Conservation (phyloP, 1,140 invertebrate genomes). For the Bombus turneri region DNA sequence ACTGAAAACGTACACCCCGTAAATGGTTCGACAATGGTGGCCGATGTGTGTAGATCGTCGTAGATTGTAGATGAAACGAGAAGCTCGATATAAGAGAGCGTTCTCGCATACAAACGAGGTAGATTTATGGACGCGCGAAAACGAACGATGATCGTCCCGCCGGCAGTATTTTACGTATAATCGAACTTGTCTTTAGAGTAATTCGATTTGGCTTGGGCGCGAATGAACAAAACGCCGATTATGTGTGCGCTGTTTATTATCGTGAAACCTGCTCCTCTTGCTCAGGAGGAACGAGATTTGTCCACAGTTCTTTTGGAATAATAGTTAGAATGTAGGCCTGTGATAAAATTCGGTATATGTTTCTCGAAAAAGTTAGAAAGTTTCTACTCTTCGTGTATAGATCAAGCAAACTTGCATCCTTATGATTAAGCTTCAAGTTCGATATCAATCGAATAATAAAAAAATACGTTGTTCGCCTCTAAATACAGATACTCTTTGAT, state of each 20-base stretch:
- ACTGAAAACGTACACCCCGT: background rate
- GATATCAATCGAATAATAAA: too few relatives aligned
- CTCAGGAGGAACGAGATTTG: background rate
- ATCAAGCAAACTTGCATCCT: too few relatives aligned
- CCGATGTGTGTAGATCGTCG: background rate
- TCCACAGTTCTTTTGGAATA: background rate
- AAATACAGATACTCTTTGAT: too few relatives aligned
- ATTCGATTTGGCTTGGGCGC: constrained; percentile 19
- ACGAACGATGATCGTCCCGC: constrained; percentile 1
- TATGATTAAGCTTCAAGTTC: too few relatives aligned
- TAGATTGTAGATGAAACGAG: background rate
- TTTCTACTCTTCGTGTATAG: background rate
- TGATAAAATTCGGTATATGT: background rate
- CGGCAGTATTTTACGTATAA: constrained; percentile 22
- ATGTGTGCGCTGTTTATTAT: constrained; percentile 20
- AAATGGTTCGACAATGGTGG: background rate
- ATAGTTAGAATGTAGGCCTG: background rate
- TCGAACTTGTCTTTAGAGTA: constrained; percentile 16
- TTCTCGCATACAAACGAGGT: constrained; percentile 3
- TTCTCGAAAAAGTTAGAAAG: background rate
- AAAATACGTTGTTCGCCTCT: too few relatives aligned
- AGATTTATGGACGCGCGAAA: constrained; percentile 19
- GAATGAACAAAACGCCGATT: constrained; percentile 23
- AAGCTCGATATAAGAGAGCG: constrained; percentile 1
- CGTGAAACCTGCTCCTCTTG: background rate